Percentiles rank a stretch among this genome's conserved stretches.
Conservation (phyloP, 2,113 vertebrate species). For the Odontophorus gujanensis region DNA sequence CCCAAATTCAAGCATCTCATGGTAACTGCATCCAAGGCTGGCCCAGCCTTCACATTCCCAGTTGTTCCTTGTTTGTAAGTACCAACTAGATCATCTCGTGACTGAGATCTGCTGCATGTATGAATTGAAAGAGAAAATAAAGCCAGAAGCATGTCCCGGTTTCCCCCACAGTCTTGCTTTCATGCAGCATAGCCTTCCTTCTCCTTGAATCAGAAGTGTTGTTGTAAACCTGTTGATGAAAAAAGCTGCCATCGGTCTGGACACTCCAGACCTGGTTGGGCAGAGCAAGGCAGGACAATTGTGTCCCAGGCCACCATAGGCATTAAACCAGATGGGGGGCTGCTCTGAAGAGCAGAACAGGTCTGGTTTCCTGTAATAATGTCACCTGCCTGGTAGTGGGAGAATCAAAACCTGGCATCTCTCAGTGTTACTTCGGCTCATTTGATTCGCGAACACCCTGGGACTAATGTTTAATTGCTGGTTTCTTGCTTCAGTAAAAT, state of each 20-base stretch:
- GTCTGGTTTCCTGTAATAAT: background rate
- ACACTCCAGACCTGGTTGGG: background rate
- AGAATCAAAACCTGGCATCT: background rate
- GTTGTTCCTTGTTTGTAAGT: background rate
- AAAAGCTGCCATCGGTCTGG: background rate
- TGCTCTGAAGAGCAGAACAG: slow-evolving; percentile 46
- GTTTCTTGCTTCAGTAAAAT: slow-evolving; percentile 19
- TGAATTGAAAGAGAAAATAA: background rate
- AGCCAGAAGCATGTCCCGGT: background rate
- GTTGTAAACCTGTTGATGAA: background rate
- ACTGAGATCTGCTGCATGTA: background rate
- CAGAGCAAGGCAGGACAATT: background rate
- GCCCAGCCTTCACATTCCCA: background rate
- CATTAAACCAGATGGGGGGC: background rate
- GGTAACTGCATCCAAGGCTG: background rate
- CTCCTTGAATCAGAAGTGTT: background rate
- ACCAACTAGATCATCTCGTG: fast-evolving
- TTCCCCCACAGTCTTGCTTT: fast-evolving
- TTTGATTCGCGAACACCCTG: background rate
- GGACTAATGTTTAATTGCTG: background rate
- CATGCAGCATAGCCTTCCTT: fast-evolving
- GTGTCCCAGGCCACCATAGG: background rate
- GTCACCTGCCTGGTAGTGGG: background rate
- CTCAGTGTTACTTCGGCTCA: background rate
- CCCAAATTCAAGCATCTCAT: background rate